Evolutionary conservation across 2,113 vertebrate genomes (phyloP).

Genomic region (Hippopotamus amphibius): DNA sequence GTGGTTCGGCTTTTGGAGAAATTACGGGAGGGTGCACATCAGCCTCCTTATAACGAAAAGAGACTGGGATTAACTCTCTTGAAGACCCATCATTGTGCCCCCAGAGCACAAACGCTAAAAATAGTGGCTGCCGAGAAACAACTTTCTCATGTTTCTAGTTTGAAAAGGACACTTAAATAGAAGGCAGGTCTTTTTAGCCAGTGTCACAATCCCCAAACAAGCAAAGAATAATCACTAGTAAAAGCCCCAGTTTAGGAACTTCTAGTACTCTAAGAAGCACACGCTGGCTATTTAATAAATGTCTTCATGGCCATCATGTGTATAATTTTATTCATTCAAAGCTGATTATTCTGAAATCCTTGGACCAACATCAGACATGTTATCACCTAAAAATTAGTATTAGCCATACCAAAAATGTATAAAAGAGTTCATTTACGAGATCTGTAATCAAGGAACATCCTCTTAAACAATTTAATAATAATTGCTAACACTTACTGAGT

Average conservation of each 20-base stretch:
- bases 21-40: not conserved
- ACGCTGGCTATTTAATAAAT: not conserved
- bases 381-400: not conserved
- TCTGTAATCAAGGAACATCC: not conserved
- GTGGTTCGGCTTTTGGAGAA: constrained; percentile 32
- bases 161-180: constrained; percentile 53
- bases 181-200: constrained; percentile 29
- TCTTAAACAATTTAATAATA: constrained; percentile 4
- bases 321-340: constrained; percentile 51
- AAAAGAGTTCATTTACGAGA: not conserved
- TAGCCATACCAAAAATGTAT: not conserved
- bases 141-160: constrained; percentile 60
- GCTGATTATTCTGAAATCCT: constrained; percentile 4
- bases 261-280: not conserved
- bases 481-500: not conserved
- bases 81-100: constrained; percentile 4
- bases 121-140: constrained; percentile 26
- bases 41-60: not conserved
- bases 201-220: constrained; percentile 40
- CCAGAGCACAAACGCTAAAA: constrained; percentile 40
- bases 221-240: constrained; percentile 25
- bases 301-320: not conserved
- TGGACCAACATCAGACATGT: not conserved
- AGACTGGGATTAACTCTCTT: constrained; percentile 10
- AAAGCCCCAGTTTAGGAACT: constrained; percentile 16